Percentiles rank a stretch among this genome's conserved stretches.
phyloP scores from a whole-genome alignment of 2,888 invertebrate genomes.

The Dryobotodes eremita region DNA sequence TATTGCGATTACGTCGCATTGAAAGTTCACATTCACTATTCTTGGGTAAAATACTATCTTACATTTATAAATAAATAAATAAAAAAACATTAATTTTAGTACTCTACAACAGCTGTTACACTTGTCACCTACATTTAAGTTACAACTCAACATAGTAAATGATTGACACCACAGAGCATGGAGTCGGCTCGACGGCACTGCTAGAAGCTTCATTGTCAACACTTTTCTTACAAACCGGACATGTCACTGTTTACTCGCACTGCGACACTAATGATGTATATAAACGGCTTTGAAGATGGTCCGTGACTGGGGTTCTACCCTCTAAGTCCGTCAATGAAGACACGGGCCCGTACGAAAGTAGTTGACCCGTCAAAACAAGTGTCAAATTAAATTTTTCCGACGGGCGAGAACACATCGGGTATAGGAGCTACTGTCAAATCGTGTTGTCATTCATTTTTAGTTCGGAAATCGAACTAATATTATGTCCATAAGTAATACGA shows the following conservation, averaged over 20 bases:
- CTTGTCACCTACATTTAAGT: neutral
- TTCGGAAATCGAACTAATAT: too few relatives aligned
- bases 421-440: too few relatives aligned
- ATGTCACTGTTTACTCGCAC: neutral
- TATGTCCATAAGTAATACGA: too few relatives aligned
- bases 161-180: neutral
- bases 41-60: constrained; percentile 1
- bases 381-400: too few relatives aligned
- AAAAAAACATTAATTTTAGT: neutral
- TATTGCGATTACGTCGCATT: neutral
- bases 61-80: neutral
- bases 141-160: neutral
- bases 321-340: too few relatives aligned
- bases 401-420: too few relatives aligned
- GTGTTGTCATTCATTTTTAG: too few relatives aligned
- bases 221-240: neutral
- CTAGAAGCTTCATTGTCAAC: neutral
- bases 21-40: constrained; percentile 5
- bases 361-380: too few relatives aligned
- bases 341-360: too few relatives aligned
- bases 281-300: neutral
- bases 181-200: neutral
- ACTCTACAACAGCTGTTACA: neutral
- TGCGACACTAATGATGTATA: too few relatives aligned
- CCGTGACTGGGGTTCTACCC: too few relatives aligned